phyloP scores from a whole-genome alignment of 1,140 invertebrate species.

The Pseudomyrmex flavicornis region DNA sequence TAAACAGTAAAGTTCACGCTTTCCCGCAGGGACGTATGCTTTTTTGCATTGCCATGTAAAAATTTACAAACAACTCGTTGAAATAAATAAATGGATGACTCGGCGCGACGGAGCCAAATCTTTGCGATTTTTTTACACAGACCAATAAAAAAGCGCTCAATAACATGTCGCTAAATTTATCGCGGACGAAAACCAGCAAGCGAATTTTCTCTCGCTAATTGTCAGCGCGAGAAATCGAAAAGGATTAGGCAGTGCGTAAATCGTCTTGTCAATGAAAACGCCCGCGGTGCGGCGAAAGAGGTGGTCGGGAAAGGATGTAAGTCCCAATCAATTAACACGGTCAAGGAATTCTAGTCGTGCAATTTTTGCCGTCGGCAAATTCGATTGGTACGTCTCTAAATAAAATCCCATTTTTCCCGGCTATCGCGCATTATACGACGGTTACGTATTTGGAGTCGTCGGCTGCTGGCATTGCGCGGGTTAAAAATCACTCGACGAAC shows the following conservation, averaged over 20 bases:
- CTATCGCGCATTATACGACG: constrained; percentile 32
- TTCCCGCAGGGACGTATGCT: constrained; percentile 29
- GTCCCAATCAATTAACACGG: constrained; percentile 22
- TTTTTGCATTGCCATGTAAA: constrained; percentile 26
- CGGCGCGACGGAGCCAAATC: neutral
- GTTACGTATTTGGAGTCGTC: constrained; percentile 43
- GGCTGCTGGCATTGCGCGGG: constrained; percentile 30
- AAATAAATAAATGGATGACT: constrained; percentile 2
- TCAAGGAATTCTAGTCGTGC: constrained; percentile 11
- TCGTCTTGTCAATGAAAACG: neutral
- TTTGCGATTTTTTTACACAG: too few species aligned
- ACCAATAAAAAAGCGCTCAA: neutral
- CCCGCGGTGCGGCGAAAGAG: neutral
- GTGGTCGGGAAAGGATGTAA: neutral
- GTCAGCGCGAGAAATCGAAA: neutral
- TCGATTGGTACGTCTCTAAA: neutral
- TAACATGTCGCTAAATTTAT: neutral
- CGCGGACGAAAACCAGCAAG: too few species aligned
- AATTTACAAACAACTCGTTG: constrained; percentile 9
- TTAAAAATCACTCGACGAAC: constrained; percentile 60
- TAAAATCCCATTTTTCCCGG: constrained; percentile 29
- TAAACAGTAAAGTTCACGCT: constrained; percentile 48
- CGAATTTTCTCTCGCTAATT: neutral
- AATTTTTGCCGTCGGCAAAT: constrained; percentile 18
- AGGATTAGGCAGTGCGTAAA: neutral